A percentile compares a stretch with the other conserved stretches of the same genome.
These are phyloP conservation scores for Mesorhabditis spiculigera DNA, from an alignment of 2,888 invertebrate species.

Conservation along the genomic window DNA sequence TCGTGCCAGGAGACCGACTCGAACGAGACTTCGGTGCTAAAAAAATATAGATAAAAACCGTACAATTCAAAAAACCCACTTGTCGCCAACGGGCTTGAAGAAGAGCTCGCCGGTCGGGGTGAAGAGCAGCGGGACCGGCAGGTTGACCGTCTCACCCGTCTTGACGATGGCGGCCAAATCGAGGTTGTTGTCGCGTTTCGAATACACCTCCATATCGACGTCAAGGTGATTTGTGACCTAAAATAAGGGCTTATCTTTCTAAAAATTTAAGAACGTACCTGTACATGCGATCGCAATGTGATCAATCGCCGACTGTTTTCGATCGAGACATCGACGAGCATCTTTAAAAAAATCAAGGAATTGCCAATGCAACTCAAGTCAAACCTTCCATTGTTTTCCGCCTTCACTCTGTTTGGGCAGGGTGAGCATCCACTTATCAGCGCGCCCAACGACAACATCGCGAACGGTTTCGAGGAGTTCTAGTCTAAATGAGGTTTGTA, in stretches of 20 bases:
- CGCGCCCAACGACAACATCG: conserved; percentile 76
- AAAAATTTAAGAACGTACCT: conserved; percentile 65
- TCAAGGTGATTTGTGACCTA: conserved; percentile 46
- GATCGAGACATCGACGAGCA: conserved; percentile 80
- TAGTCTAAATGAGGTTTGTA: conserved; percentile 29
- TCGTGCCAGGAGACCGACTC: conserved; percentile 52
- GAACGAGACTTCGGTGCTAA: conserved; percentile 41
- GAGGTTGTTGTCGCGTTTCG: conserved; percentile 74
- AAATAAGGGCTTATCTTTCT: conserved; percentile 6
- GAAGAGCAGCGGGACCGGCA: conserved; percentile 84
- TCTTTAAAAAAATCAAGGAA: conserved; percentile 62
- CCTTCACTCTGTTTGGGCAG: conserved; percentile 66
- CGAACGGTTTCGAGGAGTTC: conserved; percentile 59
- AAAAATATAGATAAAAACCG: conserved; percentile 3
- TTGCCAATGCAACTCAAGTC: neutral
- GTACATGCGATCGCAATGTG: conserved; percentile 79
- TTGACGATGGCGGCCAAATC: conserved; percentile 68
- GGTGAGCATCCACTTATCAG: conserved; percentile 82
- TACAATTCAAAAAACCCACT: conserved; percentile 32
- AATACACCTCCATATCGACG: conserved; percentile 66
- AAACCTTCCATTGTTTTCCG: conserved; percentile 69
- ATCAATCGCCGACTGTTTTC: conserved; percentile 81
- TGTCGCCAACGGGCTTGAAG: conserved; percentile 69
- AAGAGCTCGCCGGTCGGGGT: conserved; percentile 81
- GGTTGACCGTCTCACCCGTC: conserved; percentile 66